Percentiles rank a stretch among this genome's conserved stretches.
phyloP scores from a whole-genome alignment of 2,113 vertebrate species.

The Oreotrochilus melanogaster region DNA sequence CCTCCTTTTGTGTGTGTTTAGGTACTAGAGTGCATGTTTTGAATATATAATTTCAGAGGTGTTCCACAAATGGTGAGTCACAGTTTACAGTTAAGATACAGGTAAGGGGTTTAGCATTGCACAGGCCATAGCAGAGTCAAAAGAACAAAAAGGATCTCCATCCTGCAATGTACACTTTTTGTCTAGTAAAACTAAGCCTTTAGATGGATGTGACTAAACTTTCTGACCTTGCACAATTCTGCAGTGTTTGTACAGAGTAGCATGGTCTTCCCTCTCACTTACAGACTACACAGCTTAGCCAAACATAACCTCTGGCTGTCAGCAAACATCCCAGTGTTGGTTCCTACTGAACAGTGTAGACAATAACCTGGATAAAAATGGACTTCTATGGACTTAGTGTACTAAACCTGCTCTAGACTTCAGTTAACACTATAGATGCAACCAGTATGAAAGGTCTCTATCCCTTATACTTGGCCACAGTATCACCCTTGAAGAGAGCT shows the following conservation, averaged over 20 bases:
- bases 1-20: background rate
- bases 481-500: background rate
- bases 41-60: background rate
- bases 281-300: background rate
- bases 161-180: background rate
- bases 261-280: background rate
- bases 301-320: background rate
- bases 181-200: background rate
- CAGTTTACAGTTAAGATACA: background rate
- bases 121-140: background rate
- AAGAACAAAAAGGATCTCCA: background rate
- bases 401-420: background rate
- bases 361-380: background rate
- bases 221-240: background rate
- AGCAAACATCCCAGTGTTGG: background rate
- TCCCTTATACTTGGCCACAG: background rate
- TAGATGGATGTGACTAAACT: background rate
- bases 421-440: background rate
- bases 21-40: background rate
- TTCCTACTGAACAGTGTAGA: background rate
- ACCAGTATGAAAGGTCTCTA: background rate
- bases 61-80: background rate
- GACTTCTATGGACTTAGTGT: background rate
- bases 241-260: background rate
- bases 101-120: background rate